phyloP scores from a whole-genome alignment of 2,113 vertebrate species.

The Lates calcarifer region DNA sequence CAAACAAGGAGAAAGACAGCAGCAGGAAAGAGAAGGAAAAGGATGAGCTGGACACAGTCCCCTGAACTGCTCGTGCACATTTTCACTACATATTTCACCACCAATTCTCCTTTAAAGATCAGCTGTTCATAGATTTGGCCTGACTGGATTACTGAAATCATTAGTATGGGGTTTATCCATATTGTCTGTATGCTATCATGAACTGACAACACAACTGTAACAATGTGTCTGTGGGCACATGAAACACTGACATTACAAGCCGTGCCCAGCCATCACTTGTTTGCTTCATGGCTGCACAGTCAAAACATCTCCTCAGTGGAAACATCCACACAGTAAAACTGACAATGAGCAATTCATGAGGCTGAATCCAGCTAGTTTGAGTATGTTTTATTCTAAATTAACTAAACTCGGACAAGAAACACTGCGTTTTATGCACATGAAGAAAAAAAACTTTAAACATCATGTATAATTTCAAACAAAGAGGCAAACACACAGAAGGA shows the following conservation, averaged over 20 bases:
- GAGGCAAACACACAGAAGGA: conserved; percentile 5
- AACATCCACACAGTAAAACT: conserved; percentile 28
- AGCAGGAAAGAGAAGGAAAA: conserved; percentile 49
- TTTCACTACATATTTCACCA: neutral
- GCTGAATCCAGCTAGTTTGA: conserved; percentile 32
- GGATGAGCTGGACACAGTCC: neutral
- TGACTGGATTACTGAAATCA: neutral
- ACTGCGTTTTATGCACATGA: conserved; percentile 21
- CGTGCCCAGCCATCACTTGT: neutral
- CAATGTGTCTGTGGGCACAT: neutral
- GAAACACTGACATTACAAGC: neutral
- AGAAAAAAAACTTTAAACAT: neutral
- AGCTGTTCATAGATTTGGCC: neutral
- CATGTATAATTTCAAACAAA: neutral
- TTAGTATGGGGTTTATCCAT: neutral
- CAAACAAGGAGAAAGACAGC: conserved; percentile 56
- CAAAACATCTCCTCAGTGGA: conserved; percentile 1
- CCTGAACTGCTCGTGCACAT: conserved; percentile 5
- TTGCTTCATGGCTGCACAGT: neutral
- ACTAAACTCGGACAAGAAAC: conserved; percentile 32
- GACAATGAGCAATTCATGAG: conserved; percentile 42
- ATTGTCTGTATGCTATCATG: neutral
- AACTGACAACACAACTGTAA: neutral
- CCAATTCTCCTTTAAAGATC: neutral
- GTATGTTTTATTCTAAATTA: conserved; percentile 53